A percentile compares a stretch with the other conserved stretches of the same genome.
These are phyloP conservation scores for Anthophora plumipes DNA, from an alignment of 2,888 invertebrate genomes.

Conservation along the genomic window DNA sequence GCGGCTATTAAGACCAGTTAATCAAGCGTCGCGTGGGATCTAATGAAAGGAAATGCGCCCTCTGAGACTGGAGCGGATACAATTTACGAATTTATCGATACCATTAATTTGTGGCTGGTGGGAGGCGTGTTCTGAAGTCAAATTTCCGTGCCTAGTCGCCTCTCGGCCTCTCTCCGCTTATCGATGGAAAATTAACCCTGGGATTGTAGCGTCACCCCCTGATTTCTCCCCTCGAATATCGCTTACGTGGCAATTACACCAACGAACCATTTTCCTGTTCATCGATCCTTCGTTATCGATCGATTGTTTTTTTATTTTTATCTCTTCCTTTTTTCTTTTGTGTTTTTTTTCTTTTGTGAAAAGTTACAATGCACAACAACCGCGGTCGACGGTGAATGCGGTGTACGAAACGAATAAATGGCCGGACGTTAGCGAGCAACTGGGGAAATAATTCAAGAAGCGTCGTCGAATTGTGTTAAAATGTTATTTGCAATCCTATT, in stretches of 20 bases:
- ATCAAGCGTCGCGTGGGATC: constrained; percentile 35
- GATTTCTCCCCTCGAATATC: constrained; percentile 18
- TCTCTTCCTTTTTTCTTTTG: too few species aligned
- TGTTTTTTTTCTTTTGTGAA: constrained; percentile 27
- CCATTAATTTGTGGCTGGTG: constrained; percentile 40
- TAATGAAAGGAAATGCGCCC: constrained; percentile 52
- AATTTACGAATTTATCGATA: constrained; percentile 56
- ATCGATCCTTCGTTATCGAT: constrained; percentile 13
- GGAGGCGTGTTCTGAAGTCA: constrained; percentile 25
- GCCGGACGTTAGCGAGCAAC: not conserved
- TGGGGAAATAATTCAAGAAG: constrained; percentile 46
- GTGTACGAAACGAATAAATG: not conserved
- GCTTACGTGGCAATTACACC: constrained; percentile 35
- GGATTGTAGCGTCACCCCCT: constrained; percentile 29
- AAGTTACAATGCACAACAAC: not conserved
- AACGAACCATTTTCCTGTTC: not conserved
- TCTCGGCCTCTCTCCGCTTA: constrained; percentile 16
- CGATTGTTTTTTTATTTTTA: too few species aligned
- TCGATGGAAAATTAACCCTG: constrained; percentile 51
- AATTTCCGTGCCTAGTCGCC: constrained; percentile 53
- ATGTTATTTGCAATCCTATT: constrained; percentile 58
- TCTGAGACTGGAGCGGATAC: constrained; percentile 38
- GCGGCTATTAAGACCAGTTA: constrained; percentile 36
- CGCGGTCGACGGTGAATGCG: not conserved
- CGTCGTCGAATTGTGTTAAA: constrained; percentile 34